Conservation (phyloP, 2,113 vertebrate genomes). For the Pterocles orientalis region DNA sequence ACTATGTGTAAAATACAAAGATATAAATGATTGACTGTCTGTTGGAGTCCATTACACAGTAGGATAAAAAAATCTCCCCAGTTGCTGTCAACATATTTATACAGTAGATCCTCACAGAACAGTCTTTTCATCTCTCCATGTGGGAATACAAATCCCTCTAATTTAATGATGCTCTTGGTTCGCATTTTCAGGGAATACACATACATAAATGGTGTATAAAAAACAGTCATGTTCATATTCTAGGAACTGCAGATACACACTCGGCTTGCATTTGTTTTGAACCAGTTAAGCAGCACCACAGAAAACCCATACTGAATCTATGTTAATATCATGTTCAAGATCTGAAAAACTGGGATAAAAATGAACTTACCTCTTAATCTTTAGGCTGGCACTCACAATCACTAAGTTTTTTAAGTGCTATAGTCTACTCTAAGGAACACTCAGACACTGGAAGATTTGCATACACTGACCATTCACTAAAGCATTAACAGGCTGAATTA, state of each 20-base stretch:
- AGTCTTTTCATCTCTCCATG: background rate
- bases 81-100: slow-evolving; percentile 11
- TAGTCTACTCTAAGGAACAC: background rate
- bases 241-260: background rate
- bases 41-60: background rate
- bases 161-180: slow-evolving; percentile 36
- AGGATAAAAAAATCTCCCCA: background rate
- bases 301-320: background rate
- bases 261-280: background rate
- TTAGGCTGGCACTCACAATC: background rate
- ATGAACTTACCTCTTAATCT: background rate
- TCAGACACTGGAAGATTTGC: background rate
- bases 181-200: background rate
- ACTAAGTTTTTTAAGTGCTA: background rate
- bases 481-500: background rate
- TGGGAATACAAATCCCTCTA: slow-evolving; percentile 17
- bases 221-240: background rate
- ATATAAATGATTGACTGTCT: background rate
- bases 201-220: background rate
- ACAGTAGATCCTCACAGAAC: background rate
- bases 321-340: background rate
- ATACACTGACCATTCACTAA: background rate
- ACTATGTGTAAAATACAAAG: background rate
- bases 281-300: background rate
- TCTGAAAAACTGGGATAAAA: background rate